Evolutionary conservation across 2,113 vertebrate species (phyloP).

Genomic region (Malurus alboscapulatus): DNA sequence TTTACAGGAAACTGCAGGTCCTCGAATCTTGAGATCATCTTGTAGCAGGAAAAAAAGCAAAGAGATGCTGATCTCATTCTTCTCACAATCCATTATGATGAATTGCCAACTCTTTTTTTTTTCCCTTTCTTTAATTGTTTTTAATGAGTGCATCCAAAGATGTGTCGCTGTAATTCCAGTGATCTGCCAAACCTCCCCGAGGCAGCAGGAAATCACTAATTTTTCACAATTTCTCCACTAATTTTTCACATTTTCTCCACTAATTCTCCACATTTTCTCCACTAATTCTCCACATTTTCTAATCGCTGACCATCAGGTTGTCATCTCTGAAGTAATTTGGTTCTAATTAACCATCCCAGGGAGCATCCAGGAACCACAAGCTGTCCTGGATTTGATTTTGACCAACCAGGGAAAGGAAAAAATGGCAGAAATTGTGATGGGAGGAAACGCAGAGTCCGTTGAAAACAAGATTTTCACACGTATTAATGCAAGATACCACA

Average conservation of each 20-base stretch:
- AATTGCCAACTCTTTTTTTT: not conserved
- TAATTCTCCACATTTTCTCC: too few relatives aligned
- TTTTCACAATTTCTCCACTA: too few relatives aligned
- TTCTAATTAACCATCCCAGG: not conserved
- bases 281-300: not conserved
- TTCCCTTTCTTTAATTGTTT: not conserved
- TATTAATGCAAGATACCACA: not conserved
- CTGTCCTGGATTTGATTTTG: not conserved
- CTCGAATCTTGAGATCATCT: slow-evolving; percentile 4
- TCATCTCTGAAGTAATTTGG: not conserved
- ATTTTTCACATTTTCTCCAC: too few relatives aligned
- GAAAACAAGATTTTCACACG: slow-evolving; percentile 27
- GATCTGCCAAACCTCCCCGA: not conserved
- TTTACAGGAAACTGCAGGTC: slow-evolving; percentile 27
- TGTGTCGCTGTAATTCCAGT: not conserved
- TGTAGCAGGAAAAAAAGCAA: not conserved
- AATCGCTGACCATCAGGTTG: not conserved
- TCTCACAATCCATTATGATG: slow-evolving; percentile 17
- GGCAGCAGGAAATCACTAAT: not conserved
- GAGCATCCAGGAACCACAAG: accelerated
- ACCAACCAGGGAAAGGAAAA: not conserved
- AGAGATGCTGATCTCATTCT: slow-evolving; percentile 44
- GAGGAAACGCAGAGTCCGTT: not conserved
- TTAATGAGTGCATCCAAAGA: not conserved
- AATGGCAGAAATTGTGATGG: not conserved